A percentile compares a stretch with the other conserved stretches of the same genome.
These are phyloP conservation scores for Ctenopoma kingsleyae DNA, from an alignment of 2,797 vertebrate species.

Conservation along the genomic window DNA sequence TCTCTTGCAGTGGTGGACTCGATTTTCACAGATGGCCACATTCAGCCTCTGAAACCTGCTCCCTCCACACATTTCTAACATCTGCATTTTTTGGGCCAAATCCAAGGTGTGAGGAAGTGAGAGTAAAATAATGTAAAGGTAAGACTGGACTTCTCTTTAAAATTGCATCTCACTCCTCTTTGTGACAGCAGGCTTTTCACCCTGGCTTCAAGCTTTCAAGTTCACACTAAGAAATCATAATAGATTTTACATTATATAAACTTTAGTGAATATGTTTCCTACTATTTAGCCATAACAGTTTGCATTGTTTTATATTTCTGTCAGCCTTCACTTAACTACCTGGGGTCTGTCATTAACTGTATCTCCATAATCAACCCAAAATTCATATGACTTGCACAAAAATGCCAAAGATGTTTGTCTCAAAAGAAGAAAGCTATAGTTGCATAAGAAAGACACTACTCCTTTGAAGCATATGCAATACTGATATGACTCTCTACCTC, in stretches of 20 bases:
- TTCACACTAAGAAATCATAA: not conserved
- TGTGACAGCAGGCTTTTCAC: not conserved
- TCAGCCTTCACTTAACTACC: constrained; percentile 1
- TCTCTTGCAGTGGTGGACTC: no score
- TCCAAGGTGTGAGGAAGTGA: no score
- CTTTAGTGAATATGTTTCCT: not conserved
- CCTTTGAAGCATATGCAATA: constrained; percentile 35
- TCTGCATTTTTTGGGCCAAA: no score
- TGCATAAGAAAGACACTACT: constrained; percentile 51
- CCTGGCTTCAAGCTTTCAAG: not conserved
- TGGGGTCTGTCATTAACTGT: constrained; percentile 13
- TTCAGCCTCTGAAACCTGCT: no score
- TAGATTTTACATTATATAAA: not conserved
- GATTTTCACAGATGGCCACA: no score
- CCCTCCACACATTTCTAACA: no score
- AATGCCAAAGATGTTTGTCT: constrained; percentile 17
- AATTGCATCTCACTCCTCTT: no score
- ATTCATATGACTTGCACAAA: constrained; percentile 35
- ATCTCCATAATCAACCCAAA: constrained; percentile 8
- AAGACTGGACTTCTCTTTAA: no score
- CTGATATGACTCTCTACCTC: constrained; percentile 8
- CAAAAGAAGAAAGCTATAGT: constrained; percentile 27
- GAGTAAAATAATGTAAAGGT: no score
- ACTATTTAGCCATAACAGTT: not conserved
- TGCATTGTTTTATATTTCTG: constrained; percentile 11